phyloP scores from a whole-genome alignment of 1,140 invertebrate species.

The Pomphorhynchus laevis region DNA sequence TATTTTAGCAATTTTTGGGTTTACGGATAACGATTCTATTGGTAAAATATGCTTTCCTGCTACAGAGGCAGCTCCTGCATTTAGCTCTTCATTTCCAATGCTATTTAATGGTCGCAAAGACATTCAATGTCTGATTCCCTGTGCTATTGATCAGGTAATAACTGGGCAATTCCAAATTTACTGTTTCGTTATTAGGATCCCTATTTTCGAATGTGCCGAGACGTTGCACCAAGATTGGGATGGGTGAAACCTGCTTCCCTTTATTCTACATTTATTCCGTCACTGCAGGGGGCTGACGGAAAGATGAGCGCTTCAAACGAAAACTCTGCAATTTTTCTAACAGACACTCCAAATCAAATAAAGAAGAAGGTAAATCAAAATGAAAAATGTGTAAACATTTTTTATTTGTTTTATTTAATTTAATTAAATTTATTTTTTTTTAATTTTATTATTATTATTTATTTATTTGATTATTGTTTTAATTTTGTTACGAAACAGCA shows the following conservation, averaged over 20 bases:
- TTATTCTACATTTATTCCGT: conserved; percentile 71
- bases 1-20: conserved; percentile 43
- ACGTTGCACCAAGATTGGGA: conserved; percentile 55
- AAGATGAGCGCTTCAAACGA: conserved; percentile 89
- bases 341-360: conserved; percentile 69
- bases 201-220: conserved; percentile 86
- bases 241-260: conserved; percentile 61
- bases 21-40: conserved; percentile 59
- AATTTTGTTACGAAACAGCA: conserved; percentile 5
- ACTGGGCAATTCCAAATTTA: neutral
- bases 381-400: neutral
- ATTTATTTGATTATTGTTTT: neutral
- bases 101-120: conserved; percentile 43
- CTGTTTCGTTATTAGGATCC: conserved; percentile 32
- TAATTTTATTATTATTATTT: neutral
- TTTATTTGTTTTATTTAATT: conserved; percentile 4
- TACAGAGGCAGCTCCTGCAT: conserved; percentile 64
- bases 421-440: conserved; percentile 1
- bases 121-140: conserved; percentile 64
- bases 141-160: conserved; percentile 68
- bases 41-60: conserved; percentile 87
- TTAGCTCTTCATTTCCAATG: conserved; percentile 67
- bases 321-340: conserved; percentile 68
- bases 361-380: conserved; percentile 40
- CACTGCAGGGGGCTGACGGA: conserved; percentile 63